A percentile compares a stretch with the other conserved stretches of the same genome.
Evolutionary conservation across 2,888 invertebrate genomes (phyloP).

Genomic region (Thereva unica): DNA sequence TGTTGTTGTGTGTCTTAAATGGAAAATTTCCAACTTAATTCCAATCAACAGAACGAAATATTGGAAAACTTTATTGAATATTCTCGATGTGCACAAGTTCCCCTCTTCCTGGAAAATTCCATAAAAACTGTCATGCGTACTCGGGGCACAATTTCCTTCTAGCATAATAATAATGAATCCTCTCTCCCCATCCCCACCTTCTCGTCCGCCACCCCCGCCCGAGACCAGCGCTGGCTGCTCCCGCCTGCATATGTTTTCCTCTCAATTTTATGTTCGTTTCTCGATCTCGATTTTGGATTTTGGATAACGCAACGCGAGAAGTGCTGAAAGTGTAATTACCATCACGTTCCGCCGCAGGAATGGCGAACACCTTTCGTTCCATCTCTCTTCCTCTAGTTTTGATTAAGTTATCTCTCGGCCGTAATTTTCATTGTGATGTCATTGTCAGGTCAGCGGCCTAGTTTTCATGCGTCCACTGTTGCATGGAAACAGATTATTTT

Average conservation of each 20-base stretch:
- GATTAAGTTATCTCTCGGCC: slow-evolving; percentile 1
- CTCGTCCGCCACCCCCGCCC: too few relatives aligned
- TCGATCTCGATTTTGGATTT: neutral
- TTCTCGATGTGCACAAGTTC: too few relatives aligned
- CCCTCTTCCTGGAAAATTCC: too few relatives aligned
- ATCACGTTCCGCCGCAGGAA: neutral
- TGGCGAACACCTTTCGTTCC: neutral
- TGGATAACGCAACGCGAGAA: neutral
- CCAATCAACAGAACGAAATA: too few relatives aligned
- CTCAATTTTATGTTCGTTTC: neutral
- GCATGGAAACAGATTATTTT: neutral
- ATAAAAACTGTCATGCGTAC: too few relatives aligned
- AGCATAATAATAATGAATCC: too few relatives aligned
- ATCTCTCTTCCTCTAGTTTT: neutral
- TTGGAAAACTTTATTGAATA: too few relatives aligned
- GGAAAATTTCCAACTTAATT: too few relatives aligned
- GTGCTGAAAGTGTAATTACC: neutral
- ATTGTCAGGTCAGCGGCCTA: slow-evolving; percentile 58
- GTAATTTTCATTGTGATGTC: slow-evolving; percentile 51
- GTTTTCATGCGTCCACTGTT: slow-evolving; percentile 44
- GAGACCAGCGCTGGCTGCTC: too few relatives aligned
- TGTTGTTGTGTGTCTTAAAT: too few relatives aligned
- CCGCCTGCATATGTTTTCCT: neutral
- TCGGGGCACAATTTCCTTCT: too few relatives aligned
- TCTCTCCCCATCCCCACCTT: too few relatives aligned